Conservation (phyloP, 2,888 invertebrate genomes). For the Carpatolechia fugitivella region DNA sequence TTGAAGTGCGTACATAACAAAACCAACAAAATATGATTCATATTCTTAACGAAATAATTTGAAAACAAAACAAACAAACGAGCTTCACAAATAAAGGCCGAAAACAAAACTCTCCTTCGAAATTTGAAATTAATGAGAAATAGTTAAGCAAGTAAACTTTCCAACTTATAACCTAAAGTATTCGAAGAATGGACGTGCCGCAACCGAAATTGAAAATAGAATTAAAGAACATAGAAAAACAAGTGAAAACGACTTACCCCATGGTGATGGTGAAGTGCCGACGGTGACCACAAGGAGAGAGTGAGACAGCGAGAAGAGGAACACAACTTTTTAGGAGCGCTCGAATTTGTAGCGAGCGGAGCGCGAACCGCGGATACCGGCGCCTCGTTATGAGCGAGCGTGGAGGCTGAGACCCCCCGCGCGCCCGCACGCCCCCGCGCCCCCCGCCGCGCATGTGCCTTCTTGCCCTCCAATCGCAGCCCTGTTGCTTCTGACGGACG, state of each 20-base stretch:
- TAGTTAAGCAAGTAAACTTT: conserved; percentile 9
- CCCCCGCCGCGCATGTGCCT: conserved; percentile 54
- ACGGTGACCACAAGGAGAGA: conserved; percentile 56
- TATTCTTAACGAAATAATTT: neutral
- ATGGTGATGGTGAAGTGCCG: conserved; percentile 42
- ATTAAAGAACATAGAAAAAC: conserved; percentile 20
- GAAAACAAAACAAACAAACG: conserved; percentile 1
- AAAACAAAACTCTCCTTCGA: neutral
- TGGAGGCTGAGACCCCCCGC: conserved; percentile 65
- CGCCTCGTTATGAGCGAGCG: conserved; percentile 74
- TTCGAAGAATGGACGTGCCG: conserved; percentile 17
- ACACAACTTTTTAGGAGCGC: conserved; percentile 67
- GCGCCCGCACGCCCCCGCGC: conserved; percentile 33
- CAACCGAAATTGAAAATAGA: conserved; percentile 29
- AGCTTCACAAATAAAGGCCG: neutral
- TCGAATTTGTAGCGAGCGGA: conserved; percentile 56
- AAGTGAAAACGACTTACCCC: conserved; percentile 46
- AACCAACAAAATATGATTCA: conserved; percentile 1
- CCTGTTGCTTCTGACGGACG: conserved; percentile 76
- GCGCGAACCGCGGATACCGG: conserved; percentile 73
- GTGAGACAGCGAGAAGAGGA: conserved; percentile 63
- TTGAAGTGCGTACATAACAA: too few relatives aligned
- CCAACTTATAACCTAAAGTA: conserved; percentile 11
- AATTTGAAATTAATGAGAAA: conserved; percentile 4
- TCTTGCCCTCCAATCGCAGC: conserved; percentile 59